Percentiles rank a stretch among this genome's conserved stretches.
Conservation (phyloP, 2,113 vertebrate species). For the Catharus minimus region DNA sequence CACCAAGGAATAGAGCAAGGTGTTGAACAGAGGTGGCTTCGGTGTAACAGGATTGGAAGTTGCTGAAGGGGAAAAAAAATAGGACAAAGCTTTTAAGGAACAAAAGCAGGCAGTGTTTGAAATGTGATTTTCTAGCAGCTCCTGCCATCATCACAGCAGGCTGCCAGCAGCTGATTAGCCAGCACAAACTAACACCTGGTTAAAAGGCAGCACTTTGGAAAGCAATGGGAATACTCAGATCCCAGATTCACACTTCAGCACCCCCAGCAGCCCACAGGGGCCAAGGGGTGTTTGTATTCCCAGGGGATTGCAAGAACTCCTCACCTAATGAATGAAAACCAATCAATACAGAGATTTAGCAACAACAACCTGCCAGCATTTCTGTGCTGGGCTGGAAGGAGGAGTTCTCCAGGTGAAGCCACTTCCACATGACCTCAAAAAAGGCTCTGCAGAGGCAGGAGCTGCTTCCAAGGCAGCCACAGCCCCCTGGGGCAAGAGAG, state of each 20-base stretch:
- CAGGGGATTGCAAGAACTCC: not conserved
- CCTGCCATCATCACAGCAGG: not conserved
- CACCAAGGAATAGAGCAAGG: constrained; percentile 93
- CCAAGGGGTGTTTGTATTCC: not conserved
- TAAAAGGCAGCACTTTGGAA: not conserved
- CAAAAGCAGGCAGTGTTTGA: not conserved
- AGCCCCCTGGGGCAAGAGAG: not conserved
- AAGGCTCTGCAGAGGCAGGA: not conserved
- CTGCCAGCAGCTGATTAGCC: not conserved
- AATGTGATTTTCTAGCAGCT: not conserved
- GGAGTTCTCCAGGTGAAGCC: not conserved
- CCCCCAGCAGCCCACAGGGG: accelerated
- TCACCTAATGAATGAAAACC: not conserved
- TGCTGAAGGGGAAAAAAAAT: constrained; percentile 70
- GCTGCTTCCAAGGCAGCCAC: not conserved
- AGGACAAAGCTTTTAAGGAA: not conserved
- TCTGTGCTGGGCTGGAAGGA: not conserved
- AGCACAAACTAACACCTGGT: not conserved
- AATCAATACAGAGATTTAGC: not conserved
- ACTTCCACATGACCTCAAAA: not conserved
- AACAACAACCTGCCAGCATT: not conserved
- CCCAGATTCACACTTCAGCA: not conserved
- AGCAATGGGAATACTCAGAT: not conserved
- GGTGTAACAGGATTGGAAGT: constrained; percentile 91
- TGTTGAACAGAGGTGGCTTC: constrained; percentile 92